Conservation (phyloP, 2,797 vertebrate genomes). For the Melanotaenia trifasciata region DNA sequence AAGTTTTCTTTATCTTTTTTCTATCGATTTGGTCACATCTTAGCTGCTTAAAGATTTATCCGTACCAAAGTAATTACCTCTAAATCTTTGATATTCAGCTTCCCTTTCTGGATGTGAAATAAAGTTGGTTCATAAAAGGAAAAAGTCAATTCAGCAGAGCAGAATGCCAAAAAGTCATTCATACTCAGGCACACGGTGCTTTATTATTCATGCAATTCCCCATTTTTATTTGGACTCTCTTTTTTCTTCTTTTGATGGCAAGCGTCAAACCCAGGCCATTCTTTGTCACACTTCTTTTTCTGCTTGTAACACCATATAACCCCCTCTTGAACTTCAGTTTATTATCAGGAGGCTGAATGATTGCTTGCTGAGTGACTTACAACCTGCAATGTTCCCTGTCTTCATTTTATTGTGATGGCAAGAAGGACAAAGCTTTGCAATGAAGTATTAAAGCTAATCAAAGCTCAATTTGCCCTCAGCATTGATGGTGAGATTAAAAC, state of each 20-base stretch:
- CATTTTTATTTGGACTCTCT: slow-evolving; percentile 55
- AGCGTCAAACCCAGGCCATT: slow-evolving; percentile 44
- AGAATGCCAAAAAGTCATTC: slow-evolving; percentile 53
- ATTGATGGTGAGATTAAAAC: slow-evolving; percentile 20
- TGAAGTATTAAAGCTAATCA: slow-evolving; percentile 33
- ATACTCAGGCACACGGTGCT: slow-evolving; percentile 24
- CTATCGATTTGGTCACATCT: background rate
- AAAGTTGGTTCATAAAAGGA: slow-evolving; percentile 54
- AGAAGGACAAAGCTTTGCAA: slow-evolving; percentile 44
- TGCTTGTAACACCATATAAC: slow-evolving; percentile 48
- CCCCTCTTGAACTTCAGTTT: slow-evolving; percentile 60
- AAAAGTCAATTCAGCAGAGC: slow-evolving; percentile 53
- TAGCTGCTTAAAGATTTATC: slow-evolving; percentile 8
- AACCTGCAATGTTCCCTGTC: slow-evolving; percentile 29
- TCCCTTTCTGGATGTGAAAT: slow-evolving; percentile 45
- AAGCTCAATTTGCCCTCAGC: slow-evolving; percentile 17
- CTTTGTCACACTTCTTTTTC: slow-evolving; percentile 42
- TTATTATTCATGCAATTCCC: slow-evolving; percentile 59
- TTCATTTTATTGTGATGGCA: slow-evolving; percentile 59
- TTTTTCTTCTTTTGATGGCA: slow-evolving; percentile 40
- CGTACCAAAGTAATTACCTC: slow-evolving; percentile 33
- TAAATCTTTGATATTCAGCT: slow-evolving; percentile 40
- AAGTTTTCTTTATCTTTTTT: background rate
- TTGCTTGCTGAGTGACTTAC: slow-evolving; percentile 50
- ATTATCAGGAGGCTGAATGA: slow-evolving; percentile 49